Conservation (phyloP, 2,888 invertebrate genomes). For the Eristalis arbustorum region DNA sequence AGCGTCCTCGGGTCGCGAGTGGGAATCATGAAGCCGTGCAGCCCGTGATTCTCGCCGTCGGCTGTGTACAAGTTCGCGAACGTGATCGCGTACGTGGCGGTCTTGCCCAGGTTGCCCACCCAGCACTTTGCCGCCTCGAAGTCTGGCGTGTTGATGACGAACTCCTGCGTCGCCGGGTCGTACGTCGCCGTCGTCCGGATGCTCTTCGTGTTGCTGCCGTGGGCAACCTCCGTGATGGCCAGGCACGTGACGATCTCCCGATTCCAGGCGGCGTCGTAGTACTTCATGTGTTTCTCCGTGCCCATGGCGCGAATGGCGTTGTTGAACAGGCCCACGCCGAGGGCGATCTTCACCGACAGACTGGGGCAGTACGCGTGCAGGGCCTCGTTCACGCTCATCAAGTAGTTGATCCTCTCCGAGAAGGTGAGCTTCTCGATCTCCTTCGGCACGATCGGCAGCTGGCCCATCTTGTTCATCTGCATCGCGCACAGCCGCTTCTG, state of each 20-base stretch:
- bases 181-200: conserved; percentile 95
- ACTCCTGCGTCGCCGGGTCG: conserved; percentile 88
- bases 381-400: conserved; percentile 90
- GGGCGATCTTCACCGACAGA: conserved; percentile 88
- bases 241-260: conserved; percentile 90
- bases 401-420: conserved; percentile 84
- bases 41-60: conserved; percentile 89
- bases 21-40: conserved; percentile 94
- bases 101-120: conserved; percentile 95
- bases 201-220: conserved; percentile 95
- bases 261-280: conserved; percentile 86
- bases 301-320: conserved; percentile 88
- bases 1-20: conserved; percentile 89
- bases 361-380: conserved; percentile 86
- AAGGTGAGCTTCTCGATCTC: conserved; percentile 84
- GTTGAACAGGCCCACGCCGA: conserved; percentile 88
- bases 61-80: conserved; percentile 94
- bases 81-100: conserved; percentile 91
- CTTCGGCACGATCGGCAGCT: conserved; percentile 84
- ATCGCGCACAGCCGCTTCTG: conserved; percentile 86
- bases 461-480: conserved; percentile 85
- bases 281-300: conserved; percentile 86
- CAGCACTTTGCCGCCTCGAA: conserved; percentile 98
- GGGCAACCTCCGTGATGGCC: conserved; percentile 95
- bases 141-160: conserved; percentile 94